Percentiles rank a stretch among this genome's conserved stretches.
Conservation (phyloP, 2,888 invertebrate species). For the Drosophila mimica region DNA sequence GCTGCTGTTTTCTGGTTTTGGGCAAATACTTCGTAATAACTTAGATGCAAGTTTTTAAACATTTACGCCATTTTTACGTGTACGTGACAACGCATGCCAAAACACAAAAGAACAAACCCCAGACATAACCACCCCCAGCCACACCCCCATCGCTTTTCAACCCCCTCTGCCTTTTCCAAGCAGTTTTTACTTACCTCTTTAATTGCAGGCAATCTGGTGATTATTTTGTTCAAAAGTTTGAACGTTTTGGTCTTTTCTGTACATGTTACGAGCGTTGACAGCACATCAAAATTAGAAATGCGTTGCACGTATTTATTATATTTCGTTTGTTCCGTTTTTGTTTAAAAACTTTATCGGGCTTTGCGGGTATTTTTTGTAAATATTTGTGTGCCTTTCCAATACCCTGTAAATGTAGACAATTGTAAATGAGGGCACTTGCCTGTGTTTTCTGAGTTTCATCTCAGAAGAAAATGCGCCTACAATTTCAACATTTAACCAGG, state of each 20-base stretch:
- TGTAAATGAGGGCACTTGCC: background rate
- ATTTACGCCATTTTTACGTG: conserved; percentile 74
- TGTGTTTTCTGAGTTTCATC: background rate
- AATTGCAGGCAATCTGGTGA: conserved; percentile 74
- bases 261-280: conserved; percentile 47
- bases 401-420: conserved; percentile 12
- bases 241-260: conserved; percentile 39
- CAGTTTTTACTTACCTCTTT: conserved; percentile 54
- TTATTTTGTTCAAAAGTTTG: conserved; percentile 65
- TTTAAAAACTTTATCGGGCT: conserved; percentile 57
- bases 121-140: conserved; percentile 5
- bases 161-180: background rate
- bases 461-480: background rate
- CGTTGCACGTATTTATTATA: conserved; percentile 76
- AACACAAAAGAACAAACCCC: conserved; percentile 36
- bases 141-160: background rate
- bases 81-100: conserved; percentile 78
- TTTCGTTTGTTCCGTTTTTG: conserved; percentile 67
- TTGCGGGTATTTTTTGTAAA: conserved; percentile 16
- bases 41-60: conserved; percentile 78
- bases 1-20: conserved; percentile 23
- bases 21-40: conserved; percentile 73
- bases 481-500: background rate
- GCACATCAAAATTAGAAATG: conserved; percentile 62
- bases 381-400: conserved; percentile 25